These are phyloP conservation scores for Mus spretus DNA, from an alignment of 2,797 vertebrate species.

Conservation along the genomic window DNA sequence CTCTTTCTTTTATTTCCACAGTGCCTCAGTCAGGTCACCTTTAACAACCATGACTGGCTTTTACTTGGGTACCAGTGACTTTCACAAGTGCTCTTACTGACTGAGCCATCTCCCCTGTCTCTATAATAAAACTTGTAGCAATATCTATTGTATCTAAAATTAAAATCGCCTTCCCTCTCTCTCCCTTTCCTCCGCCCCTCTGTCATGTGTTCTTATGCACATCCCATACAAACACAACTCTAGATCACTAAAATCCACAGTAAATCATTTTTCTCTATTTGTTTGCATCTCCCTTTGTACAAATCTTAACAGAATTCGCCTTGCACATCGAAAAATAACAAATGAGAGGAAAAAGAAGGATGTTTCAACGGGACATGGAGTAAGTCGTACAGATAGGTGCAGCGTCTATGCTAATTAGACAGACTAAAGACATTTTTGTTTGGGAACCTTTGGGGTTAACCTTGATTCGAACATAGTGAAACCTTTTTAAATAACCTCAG, in stretches of 20 bases:
- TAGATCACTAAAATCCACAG: conserved; percentile 52
- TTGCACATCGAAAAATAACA: conserved; percentile 55
- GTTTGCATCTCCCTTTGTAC: conserved; percentile 66
- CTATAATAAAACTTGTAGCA: not conserved
- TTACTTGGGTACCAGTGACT: not conserved
- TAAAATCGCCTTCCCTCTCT: not conserved
- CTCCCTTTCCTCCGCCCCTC: not conserved
- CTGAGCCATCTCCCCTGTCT: not conserved
- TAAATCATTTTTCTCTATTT: conserved; percentile 64
- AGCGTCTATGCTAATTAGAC: conserved; percentile 2
- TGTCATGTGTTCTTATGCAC: not conserved
- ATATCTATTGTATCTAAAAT: not conserved
- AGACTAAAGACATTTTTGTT: conserved; percentile 44
- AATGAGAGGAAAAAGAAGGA: not conserved
- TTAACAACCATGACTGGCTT: not conserved
- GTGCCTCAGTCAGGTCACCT: not conserved
- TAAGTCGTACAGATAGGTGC: not conserved
- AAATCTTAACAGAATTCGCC: conserved; percentile 55
- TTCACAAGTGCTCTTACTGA: not conserved
- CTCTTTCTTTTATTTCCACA: not conserved
- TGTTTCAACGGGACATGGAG: conserved; percentile 14
- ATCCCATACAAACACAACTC: not conserved
- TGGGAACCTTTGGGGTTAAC: not conserved
- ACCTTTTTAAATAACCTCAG: conserved; percentile 18
- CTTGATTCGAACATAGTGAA: conserved; percentile 19